phyloP scores from a whole-genome alignment of 2,113 vertebrate genomes.

The Plotosus lineatus region DNA sequence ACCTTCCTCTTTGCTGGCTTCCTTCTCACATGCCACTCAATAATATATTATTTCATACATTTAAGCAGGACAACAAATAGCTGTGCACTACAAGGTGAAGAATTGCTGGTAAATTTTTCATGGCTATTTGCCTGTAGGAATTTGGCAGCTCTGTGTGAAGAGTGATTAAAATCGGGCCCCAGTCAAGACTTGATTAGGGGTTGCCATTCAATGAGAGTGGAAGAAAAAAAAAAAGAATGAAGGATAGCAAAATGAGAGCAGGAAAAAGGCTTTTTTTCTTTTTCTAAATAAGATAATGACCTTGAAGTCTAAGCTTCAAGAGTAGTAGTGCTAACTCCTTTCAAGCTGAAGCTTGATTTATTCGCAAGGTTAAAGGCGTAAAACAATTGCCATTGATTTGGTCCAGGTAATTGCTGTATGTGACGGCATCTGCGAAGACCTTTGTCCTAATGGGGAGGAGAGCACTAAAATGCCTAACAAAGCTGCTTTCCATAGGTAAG shows the following conservation, averaged over 20 bases:
- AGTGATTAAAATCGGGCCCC: constrained; percentile 75
- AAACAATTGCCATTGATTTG: constrained; percentile 76
- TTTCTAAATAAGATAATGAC: constrained; percentile 73
- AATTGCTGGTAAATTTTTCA: constrained; percentile 81
- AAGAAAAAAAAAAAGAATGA: constrained; percentile 33
- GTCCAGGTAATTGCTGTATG: constrained; percentile 60
- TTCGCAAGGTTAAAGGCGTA: constrained; percentile 65
- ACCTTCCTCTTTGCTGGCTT: constrained; percentile 85
- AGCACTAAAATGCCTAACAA: constrained; percentile 43
- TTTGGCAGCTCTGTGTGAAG: constrained; percentile 69
- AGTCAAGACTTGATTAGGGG: constrained; percentile 75
- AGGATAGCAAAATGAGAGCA: constrained; percentile 54
- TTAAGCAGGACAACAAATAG: constrained; percentile 89
- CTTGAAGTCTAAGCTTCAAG: constrained; percentile 67
- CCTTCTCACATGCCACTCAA: constrained; percentile 91
- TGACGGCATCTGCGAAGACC: constrained; percentile 43
- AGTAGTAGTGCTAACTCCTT: constrained; percentile 66
- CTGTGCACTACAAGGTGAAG: constrained; percentile 88
- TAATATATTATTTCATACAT: constrained; percentile 99
- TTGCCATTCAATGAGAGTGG: constrained; percentile 67
- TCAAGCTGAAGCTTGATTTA: constrained; percentile 65
- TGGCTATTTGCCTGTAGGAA: constrained; percentile 82
- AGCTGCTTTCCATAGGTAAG: constrained; percentile 37
- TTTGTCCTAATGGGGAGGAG: constrained; percentile 54
- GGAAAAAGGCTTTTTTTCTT: constrained; percentile 61